Evolutionary conservation across 1,140 invertebrate species (phyloP), one percentile per base, ranked within the genome.

Genomic region (Caligus rogercresseyi): DNA sequence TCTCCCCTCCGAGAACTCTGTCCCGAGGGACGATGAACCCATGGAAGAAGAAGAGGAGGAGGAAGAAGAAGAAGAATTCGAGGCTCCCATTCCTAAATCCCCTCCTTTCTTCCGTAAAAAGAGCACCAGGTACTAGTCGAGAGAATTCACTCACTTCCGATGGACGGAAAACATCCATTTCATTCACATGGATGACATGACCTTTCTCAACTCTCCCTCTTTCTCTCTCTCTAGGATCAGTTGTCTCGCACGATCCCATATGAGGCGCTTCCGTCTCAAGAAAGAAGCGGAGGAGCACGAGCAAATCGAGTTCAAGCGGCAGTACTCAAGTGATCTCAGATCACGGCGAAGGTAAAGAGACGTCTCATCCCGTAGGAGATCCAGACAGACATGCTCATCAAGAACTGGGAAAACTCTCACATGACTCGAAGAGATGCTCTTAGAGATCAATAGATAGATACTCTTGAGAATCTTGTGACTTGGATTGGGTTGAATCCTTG

Each of bases 281-380:
- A 63, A 53, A 20, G 15, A 53, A 20, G n/a, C 54, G 3, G 56
- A 51, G 3, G 52, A 63, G 53, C 43, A 63, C 24, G 61, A 63
- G 25, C 61, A 63, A 26, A 23, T 14, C 19, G 61, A 63, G 61
- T 63, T 63, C 25, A 21, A 63, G 14, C 52, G 54, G 13, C 21
- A 19, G 11, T 63, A 56, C 31, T 24, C 61, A 14, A 51, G 52
- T 2, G 61, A 63, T 55, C 52, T 63, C 13, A 54, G 61, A 16
- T 51, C n/a, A 11, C 58, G 58, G 11, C 23, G 25, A 14, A 16
- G 19, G 11, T n/a, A 26, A 18, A 21, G 21, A 24, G 14, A 16
- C 7, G 21, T n/a, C n/a, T n/a, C n/a, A n/a, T n/a, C n/a, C n/a
- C n/a, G n/a, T n/a, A n/a, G n/a, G n/a, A n/a, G n/a, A n/a, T n/a